These are phyloP conservation scores for Tinamus guttatus DNA, from an alignment of 2,113 vertebrate species.

Conservation along the genomic window DNA sequence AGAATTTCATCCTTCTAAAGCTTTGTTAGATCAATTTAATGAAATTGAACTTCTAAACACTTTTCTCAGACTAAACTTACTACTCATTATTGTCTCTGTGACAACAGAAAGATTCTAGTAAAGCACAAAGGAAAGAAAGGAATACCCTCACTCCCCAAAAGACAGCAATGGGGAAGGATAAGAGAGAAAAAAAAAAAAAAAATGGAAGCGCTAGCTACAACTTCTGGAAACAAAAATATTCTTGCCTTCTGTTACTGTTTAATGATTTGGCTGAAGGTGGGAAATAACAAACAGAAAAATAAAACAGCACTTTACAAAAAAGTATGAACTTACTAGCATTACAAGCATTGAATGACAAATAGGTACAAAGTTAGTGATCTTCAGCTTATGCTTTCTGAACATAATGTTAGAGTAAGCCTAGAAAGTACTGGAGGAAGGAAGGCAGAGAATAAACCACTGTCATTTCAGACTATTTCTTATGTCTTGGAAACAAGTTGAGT, in stretches of 20 bases:
- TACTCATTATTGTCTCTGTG: not conserved
- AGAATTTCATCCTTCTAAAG: not conserved
- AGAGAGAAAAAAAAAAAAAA: too few species aligned
- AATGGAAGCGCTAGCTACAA: not conserved
- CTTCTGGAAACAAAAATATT: not conserved
- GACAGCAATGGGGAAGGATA: not conserved
- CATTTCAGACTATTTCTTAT: not conserved
- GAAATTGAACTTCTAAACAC: not conserved
- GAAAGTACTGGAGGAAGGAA: not conserved
- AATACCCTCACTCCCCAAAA: not conserved
- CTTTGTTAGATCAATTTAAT: not conserved
- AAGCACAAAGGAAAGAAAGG: not conserved
- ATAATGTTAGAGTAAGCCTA: not conserved
- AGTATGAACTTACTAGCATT: not conserved
- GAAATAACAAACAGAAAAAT: not conserved
- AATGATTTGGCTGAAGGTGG: not conserved
- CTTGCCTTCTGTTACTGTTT: not conserved
- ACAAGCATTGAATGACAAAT: not conserved
- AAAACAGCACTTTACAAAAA: not conserved
- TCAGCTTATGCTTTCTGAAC: not conserved
- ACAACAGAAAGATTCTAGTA: not conserved
- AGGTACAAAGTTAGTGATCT: not conserved
- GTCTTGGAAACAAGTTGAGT: not conserved
- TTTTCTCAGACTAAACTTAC: not conserved
- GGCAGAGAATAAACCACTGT: not conserved